phyloP scores from a whole-genome alignment of 2,113 vertebrate species.

The Toxotes jaculatrix region DNA sequence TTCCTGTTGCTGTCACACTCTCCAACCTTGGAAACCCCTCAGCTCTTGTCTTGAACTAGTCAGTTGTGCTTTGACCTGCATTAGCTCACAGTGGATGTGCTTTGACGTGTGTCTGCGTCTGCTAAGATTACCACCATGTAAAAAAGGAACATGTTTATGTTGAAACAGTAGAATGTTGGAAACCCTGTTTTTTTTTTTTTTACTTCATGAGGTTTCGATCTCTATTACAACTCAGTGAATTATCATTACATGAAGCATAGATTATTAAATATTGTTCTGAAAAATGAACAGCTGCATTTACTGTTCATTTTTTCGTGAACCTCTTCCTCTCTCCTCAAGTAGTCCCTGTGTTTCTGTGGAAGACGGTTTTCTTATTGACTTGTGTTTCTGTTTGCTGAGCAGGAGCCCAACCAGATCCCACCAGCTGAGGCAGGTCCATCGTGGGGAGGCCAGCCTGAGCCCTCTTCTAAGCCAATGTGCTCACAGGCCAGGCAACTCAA shows the following conservation, averaged over 20 bases:
- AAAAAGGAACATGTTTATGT: constrained; percentile 20
- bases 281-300: not conserved
- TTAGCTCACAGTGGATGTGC: constrained; percentile 8
- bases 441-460: constrained; percentile 61
- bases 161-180: not conserved
- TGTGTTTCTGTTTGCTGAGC: constrained; percentile 40
- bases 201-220: not conserved
- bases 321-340: not conserved
- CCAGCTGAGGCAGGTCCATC: constrained; percentile 61
- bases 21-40: constrained; percentile 2
- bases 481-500: constrained; percentile 66
- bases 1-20: constrained; percentile 16
- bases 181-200: not conserved
- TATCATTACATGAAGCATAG: not conserved
- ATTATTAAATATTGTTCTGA: not conserved
- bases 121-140: not conserved
- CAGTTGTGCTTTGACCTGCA: not conserved
- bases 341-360: not conserved
- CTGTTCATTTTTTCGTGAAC: not conserved
- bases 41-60: not conserved
- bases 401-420: constrained; percentile 72
- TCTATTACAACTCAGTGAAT: not conserved
- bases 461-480: constrained; percentile 55
- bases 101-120: not conserved
- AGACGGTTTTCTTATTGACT: constrained; percentile 5